Evolutionary conservation across 2,888 invertebrate genomes (phyloP).

Genomic region (Stegana nigrithorax): DNA sequence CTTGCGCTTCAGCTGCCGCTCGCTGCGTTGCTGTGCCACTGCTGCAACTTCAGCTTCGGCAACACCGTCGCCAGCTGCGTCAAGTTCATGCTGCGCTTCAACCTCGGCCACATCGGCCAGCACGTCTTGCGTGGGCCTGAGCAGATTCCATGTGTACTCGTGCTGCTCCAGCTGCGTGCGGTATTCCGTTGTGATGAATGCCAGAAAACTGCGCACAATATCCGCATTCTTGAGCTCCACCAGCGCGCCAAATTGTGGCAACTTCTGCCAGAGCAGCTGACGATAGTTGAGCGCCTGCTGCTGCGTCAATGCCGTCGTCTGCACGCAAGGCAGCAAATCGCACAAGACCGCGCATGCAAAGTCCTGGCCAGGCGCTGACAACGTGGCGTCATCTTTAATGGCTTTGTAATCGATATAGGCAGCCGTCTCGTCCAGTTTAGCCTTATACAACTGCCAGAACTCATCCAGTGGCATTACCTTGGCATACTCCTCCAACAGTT

Average conservation of each 20-base stretch:
- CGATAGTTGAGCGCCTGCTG: conserved; percentile 75
- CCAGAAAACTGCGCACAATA: conserved; percentile 82
- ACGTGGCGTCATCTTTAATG: background rate
- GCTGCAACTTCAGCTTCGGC: conserved; percentile 46
- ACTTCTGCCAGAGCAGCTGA: conserved; percentile 82
- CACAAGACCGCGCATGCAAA: conserved; percentile 38
- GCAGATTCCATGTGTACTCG: conserved; percentile 72
- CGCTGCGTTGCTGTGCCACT: conserved; percentile 4
- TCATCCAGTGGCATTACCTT: conserved; percentile 72
- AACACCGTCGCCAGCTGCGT: conserved; percentile 34
- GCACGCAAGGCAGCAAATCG: conserved; percentile 33
- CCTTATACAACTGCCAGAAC: conserved; percentile 80
- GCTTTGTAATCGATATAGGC: conserved; percentile 69
- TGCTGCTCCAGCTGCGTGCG: conserved; percentile 72
- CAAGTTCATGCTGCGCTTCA: conserved; percentile 47
- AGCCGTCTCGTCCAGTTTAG: conserved; percentile 72
- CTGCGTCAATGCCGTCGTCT: conserved; percentile 26
- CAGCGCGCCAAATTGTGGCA: conserved; percentile 79
- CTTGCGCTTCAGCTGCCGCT: conserved; percentile 24
- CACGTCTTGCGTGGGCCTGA: conserved; percentile 49
- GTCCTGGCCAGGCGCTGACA: background rate
- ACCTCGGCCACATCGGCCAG: background rate
- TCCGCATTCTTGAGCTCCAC: conserved; percentile 86
- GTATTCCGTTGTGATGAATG: conserved; percentile 77
- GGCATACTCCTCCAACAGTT: conserved; percentile 82